A percentile compares a stretch with the other conserved stretches of the same genome.
Evolutionary conservation across 2,113 vertebrate genomes (phyloP).

Genomic region (Empidonax alnorum): DNA sequence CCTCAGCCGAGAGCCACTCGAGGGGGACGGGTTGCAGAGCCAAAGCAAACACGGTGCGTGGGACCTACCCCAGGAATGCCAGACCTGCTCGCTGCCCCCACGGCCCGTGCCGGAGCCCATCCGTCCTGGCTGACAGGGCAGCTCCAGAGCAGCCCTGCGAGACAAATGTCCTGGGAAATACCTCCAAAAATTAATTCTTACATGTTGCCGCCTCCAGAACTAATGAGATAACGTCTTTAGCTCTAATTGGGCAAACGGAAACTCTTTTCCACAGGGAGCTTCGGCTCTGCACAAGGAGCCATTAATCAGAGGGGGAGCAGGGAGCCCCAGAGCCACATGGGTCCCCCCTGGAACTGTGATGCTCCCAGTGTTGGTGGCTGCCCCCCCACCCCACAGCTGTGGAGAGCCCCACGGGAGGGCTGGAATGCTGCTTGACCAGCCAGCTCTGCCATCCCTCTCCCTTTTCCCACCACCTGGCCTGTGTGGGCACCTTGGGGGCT

Average conservation of each 20-base stretch:
- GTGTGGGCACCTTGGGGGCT: neutral
- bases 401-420: neutral
- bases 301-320: neutral
- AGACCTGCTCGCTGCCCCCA: neutral
- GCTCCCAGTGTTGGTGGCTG: rapidly evolving
- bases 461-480: neutral
- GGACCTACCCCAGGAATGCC: slow-evolving; percentile 3
- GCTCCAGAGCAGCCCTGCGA: slow-evolving; percentile 22
- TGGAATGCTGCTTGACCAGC: neutral
- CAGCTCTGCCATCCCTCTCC: neutral
- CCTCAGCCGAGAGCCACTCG: neutral
- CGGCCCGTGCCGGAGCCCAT: neutral
- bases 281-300: neutral
- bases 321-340: rapidly evolving
- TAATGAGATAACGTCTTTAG: slow-evolving; percentile 23
- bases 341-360: neutral
- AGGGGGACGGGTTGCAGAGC: slow-evolving; percentile 5
- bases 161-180: slow-evolving; percentile 28
- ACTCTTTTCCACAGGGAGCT: neutral
- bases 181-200: slow-evolving; percentile 4
- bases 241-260: slow-evolving; percentile 41
- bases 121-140: slow-evolving; percentile 22
- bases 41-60: slow-evolving; percentile 46
- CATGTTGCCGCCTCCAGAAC: slow-evolving; percentile 21
- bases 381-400: neutral